phyloP scores from a whole-genome alignment of 2,797 vertebrate genomes.

The Antennarius maculatus region DNA sequence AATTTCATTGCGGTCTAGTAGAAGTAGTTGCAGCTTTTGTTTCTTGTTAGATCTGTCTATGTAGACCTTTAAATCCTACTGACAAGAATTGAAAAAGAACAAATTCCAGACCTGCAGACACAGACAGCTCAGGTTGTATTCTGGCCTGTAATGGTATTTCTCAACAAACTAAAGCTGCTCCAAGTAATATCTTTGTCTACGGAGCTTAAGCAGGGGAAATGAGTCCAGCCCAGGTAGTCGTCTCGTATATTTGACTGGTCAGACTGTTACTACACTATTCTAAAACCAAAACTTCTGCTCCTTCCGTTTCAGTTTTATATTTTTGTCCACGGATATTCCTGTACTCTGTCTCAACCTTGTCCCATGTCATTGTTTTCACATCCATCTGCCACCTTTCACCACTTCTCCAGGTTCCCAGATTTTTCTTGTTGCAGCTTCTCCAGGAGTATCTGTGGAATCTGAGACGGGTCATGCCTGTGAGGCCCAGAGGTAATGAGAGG shows the following conservation, averaged over 20 bases:
- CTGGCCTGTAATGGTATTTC: constrained; percentile 29
- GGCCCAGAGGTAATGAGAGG: constrained; percentile 58
- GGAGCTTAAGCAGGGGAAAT: constrained; percentile 76
- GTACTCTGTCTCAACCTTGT: neutral
- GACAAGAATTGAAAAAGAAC: constrained; percentile 3
- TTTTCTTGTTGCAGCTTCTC: constrained; percentile 21
- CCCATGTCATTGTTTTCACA: constrained; percentile 11
- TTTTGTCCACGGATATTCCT: constrained; percentile 16
- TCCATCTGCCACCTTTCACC: constrained; percentile 11
- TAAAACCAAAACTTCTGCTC: constrained; percentile 28
- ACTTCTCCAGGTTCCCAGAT: constrained; percentile 15
- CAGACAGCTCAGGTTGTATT: constrained; percentile 1
- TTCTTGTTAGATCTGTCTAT: too few species aligned
- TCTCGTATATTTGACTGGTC: constrained; percentile 47
- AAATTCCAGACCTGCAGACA: neutral
- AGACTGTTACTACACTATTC: constrained; percentile 47
- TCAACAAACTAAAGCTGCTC: constrained; percentile 33
- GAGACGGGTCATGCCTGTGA: constrained; percentile 38
- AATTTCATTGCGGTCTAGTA: too few species aligned
- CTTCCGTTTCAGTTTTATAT: constrained; percentile 15
- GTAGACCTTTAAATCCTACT: neutral
- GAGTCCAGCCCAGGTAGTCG: constrained; percentile 54
- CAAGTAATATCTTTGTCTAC: constrained; percentile 50
- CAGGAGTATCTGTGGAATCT: constrained; percentile 54
- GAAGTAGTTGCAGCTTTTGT: too few species aligned